Evolutionary conservation across 1,140 invertebrate genomes (phyloP), one percentile per base, ranked within the genome.

Genomic region (Parapsyche elsis): DNA sequence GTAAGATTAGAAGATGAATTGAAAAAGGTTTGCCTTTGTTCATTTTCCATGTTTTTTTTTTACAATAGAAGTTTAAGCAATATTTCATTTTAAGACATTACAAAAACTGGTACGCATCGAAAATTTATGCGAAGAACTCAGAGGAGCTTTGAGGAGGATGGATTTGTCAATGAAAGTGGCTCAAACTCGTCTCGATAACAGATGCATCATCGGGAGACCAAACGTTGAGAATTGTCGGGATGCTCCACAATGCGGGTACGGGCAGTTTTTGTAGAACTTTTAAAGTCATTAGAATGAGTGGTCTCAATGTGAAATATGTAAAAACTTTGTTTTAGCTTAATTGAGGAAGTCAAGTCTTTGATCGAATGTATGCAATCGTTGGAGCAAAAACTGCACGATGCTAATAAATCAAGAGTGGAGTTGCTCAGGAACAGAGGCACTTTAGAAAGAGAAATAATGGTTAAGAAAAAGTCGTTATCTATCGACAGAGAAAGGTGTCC

Each of bases 91-190:
- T 23, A 74, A 92, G 90, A 89, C 91, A 61, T 87, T 95, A 10
- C 88, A 92, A 80, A 90, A 91, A 83, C 87, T 94, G 46, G 93
- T 93, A 9, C 92, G 93, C 71, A 92, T 92, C n/a, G 94, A 96
- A 76, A 45, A 26, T 10, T 45, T 83, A 24, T 81, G 74, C 57
- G 74, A 81, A 26, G 80, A 81, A 71, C 77, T 81, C 44, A 57
- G 82, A 76, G 87, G 86, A 30, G 90, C 91, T 0, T 89, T 94
- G 0, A 88, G 89, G 78, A 91, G 91, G 83, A 90, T 94, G 84
- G 93, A 95, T 83, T 87, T 90, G 9, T 91, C 92, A 1, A 92
- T 94, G 91, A 95, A 95, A 85, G 90, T 94, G 24, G 94, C 93
- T 16, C 94, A 95, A 86, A 95, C 94, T 0, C 90, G 94, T 81